Conservation (phyloP, 2,888 invertebrate species). For the Leptinotarsa peninsularis region DNA sequence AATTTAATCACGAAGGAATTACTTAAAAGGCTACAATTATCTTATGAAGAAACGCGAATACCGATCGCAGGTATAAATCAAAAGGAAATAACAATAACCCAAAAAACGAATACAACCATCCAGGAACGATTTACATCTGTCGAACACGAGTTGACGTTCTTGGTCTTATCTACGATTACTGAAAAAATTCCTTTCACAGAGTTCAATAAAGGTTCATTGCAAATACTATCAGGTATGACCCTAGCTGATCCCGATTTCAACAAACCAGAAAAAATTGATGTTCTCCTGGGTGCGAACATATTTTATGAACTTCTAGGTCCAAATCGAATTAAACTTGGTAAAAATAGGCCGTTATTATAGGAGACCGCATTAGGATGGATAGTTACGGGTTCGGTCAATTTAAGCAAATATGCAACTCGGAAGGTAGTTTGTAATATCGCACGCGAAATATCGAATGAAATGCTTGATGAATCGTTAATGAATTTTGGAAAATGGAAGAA, state of each 20-base stretch:
- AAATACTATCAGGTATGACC: conserved; percentile 2
- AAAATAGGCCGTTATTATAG: conserved; percentile 11
- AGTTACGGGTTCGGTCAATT: background rate
- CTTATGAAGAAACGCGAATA: background rate
- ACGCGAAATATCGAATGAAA: no score
- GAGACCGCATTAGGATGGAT: conserved; percentile 25
- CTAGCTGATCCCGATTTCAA: conserved; percentile 21
- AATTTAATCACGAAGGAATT: conserved; percentile 11
- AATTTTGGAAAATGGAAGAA: no score
- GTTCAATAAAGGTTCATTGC: conserved; percentile 1
- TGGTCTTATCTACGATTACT: conserved; percentile 16
- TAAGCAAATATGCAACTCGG: no score
- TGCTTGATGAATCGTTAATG: no score
- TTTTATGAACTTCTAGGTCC: conserved; percentile 21
- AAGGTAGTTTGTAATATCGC: no score
- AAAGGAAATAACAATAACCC: background rate
- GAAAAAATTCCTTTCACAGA: conserved; percentile 6
- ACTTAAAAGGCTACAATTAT: conserved; percentile 1
- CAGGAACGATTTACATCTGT: background rate
- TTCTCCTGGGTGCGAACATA: conserved; percentile 17
- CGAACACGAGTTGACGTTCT: conserved; percentile 5
- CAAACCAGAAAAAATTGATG: conserved; percentile 7
- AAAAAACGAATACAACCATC: conserved; percentile 13
- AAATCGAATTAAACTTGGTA: conserved; percentile 10
- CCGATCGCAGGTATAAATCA: conserved; percentile 20